These are phyloP conservation scores for Galemys pyrenaicus DNA, from an alignment of 2,113 vertebrate species.

Conservation along the genomic window DNA sequence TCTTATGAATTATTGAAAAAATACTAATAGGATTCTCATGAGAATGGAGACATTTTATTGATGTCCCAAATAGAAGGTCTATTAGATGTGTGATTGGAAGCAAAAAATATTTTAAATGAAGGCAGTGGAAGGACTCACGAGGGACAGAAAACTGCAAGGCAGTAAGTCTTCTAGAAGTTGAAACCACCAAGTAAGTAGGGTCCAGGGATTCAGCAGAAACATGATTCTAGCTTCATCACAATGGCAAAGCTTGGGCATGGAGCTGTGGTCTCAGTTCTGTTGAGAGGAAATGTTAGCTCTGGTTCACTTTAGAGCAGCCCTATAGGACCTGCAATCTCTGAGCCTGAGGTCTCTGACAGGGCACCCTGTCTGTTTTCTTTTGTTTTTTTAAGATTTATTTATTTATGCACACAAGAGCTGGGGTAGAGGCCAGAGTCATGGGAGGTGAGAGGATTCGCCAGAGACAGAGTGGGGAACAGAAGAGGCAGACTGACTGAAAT, in stretches of 20 bases:
- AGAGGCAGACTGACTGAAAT: too few species aligned
- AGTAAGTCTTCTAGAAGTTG: background rate
- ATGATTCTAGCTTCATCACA: background rate
- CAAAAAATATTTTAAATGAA: background rate
- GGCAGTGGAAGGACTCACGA: background rate
- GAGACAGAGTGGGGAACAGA: too few species aligned
- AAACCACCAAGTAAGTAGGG: background rate
- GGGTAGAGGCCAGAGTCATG: too few species aligned
- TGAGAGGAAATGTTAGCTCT: background rate
- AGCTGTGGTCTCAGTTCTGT: background rate
- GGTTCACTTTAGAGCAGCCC: background rate
- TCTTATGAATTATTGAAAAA: background rate
- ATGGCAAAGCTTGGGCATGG: background rate
- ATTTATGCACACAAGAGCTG: too few species aligned
- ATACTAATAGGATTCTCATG: background rate
- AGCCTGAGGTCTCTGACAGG: background rate
- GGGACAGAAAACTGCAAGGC: background rate
- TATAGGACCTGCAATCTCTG: background rate
- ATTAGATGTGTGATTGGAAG: background rate
- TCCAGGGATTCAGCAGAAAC: background rate
- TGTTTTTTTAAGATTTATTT: too few species aligned
- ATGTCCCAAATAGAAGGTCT: background rate
- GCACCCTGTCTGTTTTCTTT: too few species aligned
- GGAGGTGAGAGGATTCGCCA: too few species aligned
- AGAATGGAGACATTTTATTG: background rate